Evolutionary conservation across 2,113 vertebrate genomes (phyloP).

Genomic region (Trachemys scripta): DNA sequence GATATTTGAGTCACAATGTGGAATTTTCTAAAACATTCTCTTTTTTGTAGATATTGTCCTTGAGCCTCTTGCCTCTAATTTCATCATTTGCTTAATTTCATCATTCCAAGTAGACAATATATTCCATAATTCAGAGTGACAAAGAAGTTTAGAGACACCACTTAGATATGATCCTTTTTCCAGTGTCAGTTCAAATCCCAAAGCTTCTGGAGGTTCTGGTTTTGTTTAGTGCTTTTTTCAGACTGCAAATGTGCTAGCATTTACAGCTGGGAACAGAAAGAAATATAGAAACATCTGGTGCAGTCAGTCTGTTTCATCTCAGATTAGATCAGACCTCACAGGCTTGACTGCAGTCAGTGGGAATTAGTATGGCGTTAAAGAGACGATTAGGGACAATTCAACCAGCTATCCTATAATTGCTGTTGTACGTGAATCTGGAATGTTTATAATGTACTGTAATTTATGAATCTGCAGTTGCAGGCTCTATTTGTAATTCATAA

Average conservation of each 20-base stretch:
- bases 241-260: background rate
- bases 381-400: conserved; percentile 62
- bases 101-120: conserved; percentile 19
- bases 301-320: conserved; percentile 31
- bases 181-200: conserved; percentile 6
- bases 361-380: conserved; percentile 58
- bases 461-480: conserved; percentile 34
- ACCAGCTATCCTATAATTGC: conserved; percentile 22
- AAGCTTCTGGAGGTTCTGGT: background rate
- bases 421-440: background rate
- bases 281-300: conserved; percentile 65
- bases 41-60: background rate
- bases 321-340: conserved; percentile 51
- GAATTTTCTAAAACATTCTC: background rate
- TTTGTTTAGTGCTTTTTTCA: background rate
- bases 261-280: conserved; percentile 13
- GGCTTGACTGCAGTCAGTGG: conserved; percentile 57
- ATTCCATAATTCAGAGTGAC: background rate
- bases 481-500: conserved; percentile 20
- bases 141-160: background rate
- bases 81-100: conserved; percentile 18
- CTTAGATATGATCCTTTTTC: background rate
- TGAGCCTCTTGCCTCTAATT: background rate
- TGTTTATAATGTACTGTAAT: conserved; percentile 44
- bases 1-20: background rate